A percentile compares a stretch with the other conserved stretches of the same genome.
Conservation (phyloP, 92 coral and sea anemone genomes). For the Desmophyllum pertusum region DNA sequence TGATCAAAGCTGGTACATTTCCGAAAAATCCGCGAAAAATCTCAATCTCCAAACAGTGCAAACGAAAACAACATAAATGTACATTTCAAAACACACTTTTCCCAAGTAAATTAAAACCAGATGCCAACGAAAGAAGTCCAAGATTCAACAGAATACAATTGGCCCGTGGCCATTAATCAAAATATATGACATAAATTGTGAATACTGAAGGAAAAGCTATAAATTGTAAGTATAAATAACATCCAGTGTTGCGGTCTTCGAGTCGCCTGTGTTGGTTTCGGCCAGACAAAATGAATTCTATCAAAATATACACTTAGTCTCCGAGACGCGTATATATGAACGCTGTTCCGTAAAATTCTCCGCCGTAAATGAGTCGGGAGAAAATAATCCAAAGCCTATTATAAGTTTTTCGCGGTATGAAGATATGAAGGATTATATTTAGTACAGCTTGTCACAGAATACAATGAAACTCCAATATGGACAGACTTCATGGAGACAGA, state of each 20-base stretch:
- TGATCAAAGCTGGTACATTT: background rate
- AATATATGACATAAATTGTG: constrained; percentile 35
- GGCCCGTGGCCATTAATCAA: constrained; percentile 53
- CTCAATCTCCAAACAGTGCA: background rate
- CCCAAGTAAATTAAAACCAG: constrained; percentile 21
- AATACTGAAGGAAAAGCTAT: constrained; percentile 40
- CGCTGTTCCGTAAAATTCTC: constrained; percentile 40
- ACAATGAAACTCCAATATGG: constrained; percentile 52
- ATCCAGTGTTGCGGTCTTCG: background rate
- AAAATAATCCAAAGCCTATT: constrained; percentile 49
- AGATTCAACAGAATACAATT: constrained; percentile 50
- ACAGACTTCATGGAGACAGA: constrained; percentile 47
- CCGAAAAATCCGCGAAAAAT: background rate
- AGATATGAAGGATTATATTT: constrained; percentile 50
- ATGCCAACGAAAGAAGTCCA: constrained; percentile 40
- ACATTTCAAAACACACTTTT: constrained; percentile 32
- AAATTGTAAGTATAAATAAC: constrained; percentile 32
- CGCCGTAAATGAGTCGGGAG: constrained; percentile 35
- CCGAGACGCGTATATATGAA: constrained; percentile 10
- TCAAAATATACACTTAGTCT: constrained; percentile 18
- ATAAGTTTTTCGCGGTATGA: constrained; percentile 34
- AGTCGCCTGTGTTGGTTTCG: background rate
- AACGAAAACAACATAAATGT: constrained; percentile 31
- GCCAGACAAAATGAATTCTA: constrained; percentile 34
- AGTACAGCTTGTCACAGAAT: constrained; percentile 47